These are phyloP conservation scores for Microctenopoma lineatum DNA, from an alignment of 2,797 vertebrate genomes.

Conservation along the genomic window DNA sequence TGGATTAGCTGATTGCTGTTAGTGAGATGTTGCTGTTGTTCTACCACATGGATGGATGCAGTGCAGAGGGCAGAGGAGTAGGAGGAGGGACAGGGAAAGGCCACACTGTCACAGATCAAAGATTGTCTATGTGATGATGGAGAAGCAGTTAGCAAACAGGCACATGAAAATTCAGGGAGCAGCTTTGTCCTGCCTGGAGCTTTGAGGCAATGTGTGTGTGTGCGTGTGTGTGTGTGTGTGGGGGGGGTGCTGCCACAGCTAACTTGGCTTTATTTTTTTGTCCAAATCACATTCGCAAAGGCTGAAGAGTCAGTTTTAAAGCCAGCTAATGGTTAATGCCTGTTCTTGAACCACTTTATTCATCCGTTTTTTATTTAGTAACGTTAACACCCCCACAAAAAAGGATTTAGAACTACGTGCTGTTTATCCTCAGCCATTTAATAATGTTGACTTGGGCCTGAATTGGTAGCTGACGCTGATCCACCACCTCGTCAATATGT, in stretches of 20 bases:
- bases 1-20: constrained; percentile 59
- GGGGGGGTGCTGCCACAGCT: constrained; percentile 4
- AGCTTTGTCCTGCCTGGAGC: constrained; percentile 44
- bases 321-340: background rate
- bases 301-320: constrained; percentile 29
- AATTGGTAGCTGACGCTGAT: constrained; percentile 56
- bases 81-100: constrained; percentile 42
- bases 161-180: constrained; percentile 56
- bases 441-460: constrained; percentile 42
- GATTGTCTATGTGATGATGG: constrained; percentile 61
- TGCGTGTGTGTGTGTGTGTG: background rate
- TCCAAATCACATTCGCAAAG: constrained; percentile 28
- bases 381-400: constrained; percentile 4
- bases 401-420: background rate
- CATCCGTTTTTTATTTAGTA: constrained; percentile 12
- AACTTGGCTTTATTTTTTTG: constrained; percentile 27
- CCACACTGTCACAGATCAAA: constrained; percentile 72
- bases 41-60: constrained; percentile 55
- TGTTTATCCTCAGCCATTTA: constrained; percentile 31
- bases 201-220: constrained; percentile 34
- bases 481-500: constrained; percentile 66
- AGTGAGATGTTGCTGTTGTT: constrained; percentile 67
- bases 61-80: constrained; percentile 30
- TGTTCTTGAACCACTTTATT: constrained; percentile 9
- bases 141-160: constrained; percentile 50